These are phyloP conservation scores for Thymelicus acteon DNA, from an alignment of 2,888 invertebrate species.

Conservation along the genomic window DNA sequence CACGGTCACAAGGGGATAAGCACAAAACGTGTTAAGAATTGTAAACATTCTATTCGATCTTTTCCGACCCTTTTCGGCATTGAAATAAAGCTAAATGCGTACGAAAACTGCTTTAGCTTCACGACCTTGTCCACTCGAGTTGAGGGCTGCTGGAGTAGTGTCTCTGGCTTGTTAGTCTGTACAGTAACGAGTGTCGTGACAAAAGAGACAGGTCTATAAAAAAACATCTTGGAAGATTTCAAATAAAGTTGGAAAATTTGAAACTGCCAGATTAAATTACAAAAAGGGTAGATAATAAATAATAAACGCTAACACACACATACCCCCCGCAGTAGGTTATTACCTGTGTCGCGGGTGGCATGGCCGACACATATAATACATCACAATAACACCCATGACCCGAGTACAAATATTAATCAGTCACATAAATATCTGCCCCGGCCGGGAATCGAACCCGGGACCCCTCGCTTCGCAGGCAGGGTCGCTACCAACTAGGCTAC, in stretches of 20 bases:
- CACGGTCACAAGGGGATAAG: conserved; percentile 8
- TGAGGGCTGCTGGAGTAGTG: conserved; percentile 13
- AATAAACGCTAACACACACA: too few species aligned
- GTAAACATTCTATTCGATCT: conserved; percentile 11
- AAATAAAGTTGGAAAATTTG: background rate
- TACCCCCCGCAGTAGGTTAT: too few species aligned
- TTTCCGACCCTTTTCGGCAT: conserved; percentile 14
- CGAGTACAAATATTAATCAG: too few species aligned
- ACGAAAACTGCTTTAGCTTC: conserved; percentile 12
- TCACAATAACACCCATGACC: too few species aligned
- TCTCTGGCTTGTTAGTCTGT: conserved; percentile 32
- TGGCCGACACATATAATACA: too few species aligned
- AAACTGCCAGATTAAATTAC: too few species aligned
- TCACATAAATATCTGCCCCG: too few species aligned
- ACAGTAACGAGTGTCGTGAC: conserved; percentile 32
- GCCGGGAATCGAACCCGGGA: too few species aligned
- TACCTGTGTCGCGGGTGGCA: too few species aligned
- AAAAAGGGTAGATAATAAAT: too few species aligned
- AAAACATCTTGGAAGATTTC: background rate
- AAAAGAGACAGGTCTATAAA: conserved; percentile 7
- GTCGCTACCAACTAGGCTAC: too few species aligned
- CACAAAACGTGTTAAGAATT: conserved; percentile 19
- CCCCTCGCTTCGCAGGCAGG: too few species aligned
- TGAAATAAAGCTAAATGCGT: conserved; percentile 32
- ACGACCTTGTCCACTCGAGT: conserved; percentile 34